A percentile compares a stretch with the other conserved stretches of the same genome.
phyloP scores from a whole-genome alignment of 2,113 vertebrate genomes.

The Microtus montanus region DNA sequence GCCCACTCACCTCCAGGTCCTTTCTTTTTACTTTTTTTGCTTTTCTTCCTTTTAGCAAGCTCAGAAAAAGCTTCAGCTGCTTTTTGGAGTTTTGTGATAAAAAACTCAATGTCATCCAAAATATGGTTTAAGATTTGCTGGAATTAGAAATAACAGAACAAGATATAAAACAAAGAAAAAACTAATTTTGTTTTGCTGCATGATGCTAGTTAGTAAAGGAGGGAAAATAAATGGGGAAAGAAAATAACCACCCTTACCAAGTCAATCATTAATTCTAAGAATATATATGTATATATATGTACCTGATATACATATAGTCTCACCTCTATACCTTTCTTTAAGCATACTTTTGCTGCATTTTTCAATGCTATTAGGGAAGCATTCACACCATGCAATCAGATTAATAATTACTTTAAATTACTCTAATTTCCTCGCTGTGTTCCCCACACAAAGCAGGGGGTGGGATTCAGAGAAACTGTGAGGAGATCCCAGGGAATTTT shows the following conservation, averaged over 20 bases:
- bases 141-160: slow-evolving; percentile 64
- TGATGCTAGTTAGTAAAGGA: neutral
- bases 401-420: slow-evolving; percentile 50
- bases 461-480: neutral
- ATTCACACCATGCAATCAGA: neutral
- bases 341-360: slow-evolving; percentile 19
- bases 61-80: slow-evolving; percentile 94
- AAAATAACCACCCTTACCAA: neutral
- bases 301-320: neutral
- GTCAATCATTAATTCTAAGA: slow-evolving; percentile 28
- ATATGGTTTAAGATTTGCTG: slow-evolving; percentile 99
- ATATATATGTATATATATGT: neutral
- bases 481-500: neutral
- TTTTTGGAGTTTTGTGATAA: slow-evolving; percentile 96
- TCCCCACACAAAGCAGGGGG: slow-evolving; percentile 33
- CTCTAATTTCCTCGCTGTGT: neutral
- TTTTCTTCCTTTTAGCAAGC: slow-evolving; percentile 94
- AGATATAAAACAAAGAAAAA: slow-evolving; percentile 38
- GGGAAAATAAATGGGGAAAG: neutral
- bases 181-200: slow-evolving; percentile 17
- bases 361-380: neutral
- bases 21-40: slow-evolving; percentile 94
- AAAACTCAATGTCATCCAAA: slow-evolving; percentile 97
- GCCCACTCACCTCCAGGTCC: slow-evolving; percentile 91
- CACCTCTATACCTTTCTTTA: slow-evolving; percentile 37